Conservation (phyloP, 37 sponge, comb jelly and placozoan genomes). For the Aphrocallistes beatrix region DNA sequence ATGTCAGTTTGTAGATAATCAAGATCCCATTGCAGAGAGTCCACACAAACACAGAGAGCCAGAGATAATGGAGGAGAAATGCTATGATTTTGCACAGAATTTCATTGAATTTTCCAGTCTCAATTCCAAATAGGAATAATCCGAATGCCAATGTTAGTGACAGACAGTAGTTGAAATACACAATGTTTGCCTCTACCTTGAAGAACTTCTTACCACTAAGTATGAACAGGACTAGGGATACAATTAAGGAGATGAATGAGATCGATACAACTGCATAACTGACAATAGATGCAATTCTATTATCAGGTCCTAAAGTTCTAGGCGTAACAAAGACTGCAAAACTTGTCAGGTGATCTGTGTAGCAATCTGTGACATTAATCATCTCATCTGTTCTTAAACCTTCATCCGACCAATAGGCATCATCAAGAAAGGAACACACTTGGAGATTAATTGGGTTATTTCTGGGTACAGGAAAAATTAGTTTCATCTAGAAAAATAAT, state of each 20-base stretch:
- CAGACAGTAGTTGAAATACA: background rate
- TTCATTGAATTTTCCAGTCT: background rate
- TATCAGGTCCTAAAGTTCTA: background rate
- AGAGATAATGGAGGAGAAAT: background rate
- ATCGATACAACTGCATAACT: background rate
- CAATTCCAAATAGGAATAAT: conserved; percentile 5
- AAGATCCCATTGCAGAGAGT: conserved; percentile 4
- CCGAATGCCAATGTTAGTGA: background rate
- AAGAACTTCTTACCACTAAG: background rate
- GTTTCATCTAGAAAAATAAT: background rate
- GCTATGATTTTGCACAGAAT: background rate
- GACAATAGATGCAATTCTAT: background rate
- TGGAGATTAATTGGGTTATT: too few relatives aligned
- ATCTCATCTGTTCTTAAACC: background rate
- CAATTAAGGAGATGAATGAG: background rate
- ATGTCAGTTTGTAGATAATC: background rate
- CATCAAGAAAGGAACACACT: background rate
- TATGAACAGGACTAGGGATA: background rate
- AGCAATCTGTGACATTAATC: background rate
- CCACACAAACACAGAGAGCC: background rate
- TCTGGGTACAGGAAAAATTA: background rate
- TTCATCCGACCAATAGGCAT: background rate
- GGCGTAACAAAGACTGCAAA: background rate
- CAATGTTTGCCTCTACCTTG: background rate
- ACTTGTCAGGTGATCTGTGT: conserved; percentile 10